Base-by-base conservation (phyloP, 92 coral and sea anemone genomes). In the Epizoanthus fatuus region DNA sequence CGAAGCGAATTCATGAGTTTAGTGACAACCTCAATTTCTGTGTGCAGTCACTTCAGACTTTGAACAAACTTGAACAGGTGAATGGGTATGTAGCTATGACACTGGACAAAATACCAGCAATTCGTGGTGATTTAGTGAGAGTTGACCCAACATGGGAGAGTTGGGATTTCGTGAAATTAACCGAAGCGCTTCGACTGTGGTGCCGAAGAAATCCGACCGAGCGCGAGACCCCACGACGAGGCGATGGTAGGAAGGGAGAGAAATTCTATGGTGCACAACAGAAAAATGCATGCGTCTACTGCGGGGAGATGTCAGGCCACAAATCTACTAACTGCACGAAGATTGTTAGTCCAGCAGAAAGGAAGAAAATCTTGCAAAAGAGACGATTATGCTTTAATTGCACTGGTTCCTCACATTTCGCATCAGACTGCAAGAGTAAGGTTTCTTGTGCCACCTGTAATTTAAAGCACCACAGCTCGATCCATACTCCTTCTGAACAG, bases 1-100 rank as follows among this genome's bases (percentile, higher is more conserved):
- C 71, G 0, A 13, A 66, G 64, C 51, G 71, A 54, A 73, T 91
- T 1, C 86, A 77, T 59, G 91, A 87, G 29, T 91, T 91, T 38
- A 1, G 66, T 64, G 82, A 91, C 32, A 87, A 91, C 65, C 45
- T 91, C 13, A 58, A 68, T 5, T 79, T 75, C 55, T 44, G 22
- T 16, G 91, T 91, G 0, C 85, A 87, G 75, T 76, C 91, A 5
- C 63, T 91, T 22, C 76, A 87, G 32, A 87, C 90, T 7, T 4
- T 81, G 62, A 68, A 38, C 10, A 81, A 86, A 63, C 75, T 86
- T 10, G 56, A 86, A 6, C 81, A 80, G 25, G 75, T 90, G 2
- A 82, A 86, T 66, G 88, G 83, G 0, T 57, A 42, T 52, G 72
- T 85, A 0, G 25, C 78, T 2, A 47, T 85, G 84, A 85, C 86